A percentile compares a stretch with the other conserved stretches of the same genome.
Conservation (phyloP, 2,888 invertebrate species). For the Cenopis cana region DNA sequence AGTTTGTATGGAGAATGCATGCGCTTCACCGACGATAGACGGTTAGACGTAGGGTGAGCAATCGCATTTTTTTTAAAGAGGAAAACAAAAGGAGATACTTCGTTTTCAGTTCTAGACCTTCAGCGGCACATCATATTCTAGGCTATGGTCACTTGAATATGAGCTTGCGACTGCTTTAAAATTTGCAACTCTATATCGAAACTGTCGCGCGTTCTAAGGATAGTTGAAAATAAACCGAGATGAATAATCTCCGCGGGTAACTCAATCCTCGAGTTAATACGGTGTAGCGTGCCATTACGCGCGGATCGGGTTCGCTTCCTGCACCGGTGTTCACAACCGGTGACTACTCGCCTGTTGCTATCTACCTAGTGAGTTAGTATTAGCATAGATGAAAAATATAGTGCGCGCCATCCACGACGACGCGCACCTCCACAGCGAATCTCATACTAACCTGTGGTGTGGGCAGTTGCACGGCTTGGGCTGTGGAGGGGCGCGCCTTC, state of each 20-base stretch:
- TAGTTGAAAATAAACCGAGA: slow-evolving; percentile 36
- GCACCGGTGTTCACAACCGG: slow-evolving; percentile 6
- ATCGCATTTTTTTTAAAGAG: too few species aligned
- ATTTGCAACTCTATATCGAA: slow-evolving; percentile 25
- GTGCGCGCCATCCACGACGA: too few species aligned
- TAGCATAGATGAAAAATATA: not conserved
- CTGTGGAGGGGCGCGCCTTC: too few species aligned
- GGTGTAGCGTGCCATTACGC: slow-evolving; percentile 41
- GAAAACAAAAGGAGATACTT: too few species aligned
- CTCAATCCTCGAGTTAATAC: slow-evolving; percentile 41
- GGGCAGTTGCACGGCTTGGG: too few species aligned
- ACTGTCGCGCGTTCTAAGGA: slow-evolving; percentile 32
- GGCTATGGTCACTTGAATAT: not conserved
- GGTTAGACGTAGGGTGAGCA: too few species aligned
- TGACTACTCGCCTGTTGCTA: not conserved
- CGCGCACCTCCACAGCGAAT: too few species aligned
- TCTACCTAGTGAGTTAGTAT: too few species aligned
- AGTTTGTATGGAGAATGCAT: too few species aligned
- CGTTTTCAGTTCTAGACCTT: too few species aligned
- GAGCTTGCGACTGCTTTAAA: slow-evolving; percentile 4
- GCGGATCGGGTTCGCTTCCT: slow-evolving; percentile 42
- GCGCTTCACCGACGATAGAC: too few species aligned
- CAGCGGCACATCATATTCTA: not conserved
- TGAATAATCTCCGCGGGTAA: slow-evolving; percentile 39
- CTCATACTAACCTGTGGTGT: too few species aligned